Percentiles rank a stretch among this genome's conserved stretches.
Evolutionary conservation across 2,888 invertebrate species (phyloP).

Genomic region (Thera britannica): DNA sequence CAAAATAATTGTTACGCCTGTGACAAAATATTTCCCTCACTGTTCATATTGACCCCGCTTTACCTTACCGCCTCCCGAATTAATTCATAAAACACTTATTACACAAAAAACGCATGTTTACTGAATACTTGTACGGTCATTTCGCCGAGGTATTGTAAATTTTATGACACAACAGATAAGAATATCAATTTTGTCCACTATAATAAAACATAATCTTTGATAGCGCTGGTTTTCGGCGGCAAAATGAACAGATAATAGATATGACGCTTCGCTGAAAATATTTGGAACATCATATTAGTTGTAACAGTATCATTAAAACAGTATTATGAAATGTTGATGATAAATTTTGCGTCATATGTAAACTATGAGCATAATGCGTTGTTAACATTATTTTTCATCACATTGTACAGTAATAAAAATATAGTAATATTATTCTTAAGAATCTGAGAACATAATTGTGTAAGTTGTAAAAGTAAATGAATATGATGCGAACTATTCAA

Average conservation of each 20-base stretch:
- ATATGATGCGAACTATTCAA: no score
- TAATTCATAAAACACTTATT: conserved; percentile 45
- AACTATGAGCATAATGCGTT: no score
- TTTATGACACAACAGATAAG: conserved; percentile 73
- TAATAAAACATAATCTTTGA: conserved; percentile 59
- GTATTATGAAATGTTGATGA: background rate
- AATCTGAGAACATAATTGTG: no score
- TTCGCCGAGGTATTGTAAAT: conserved; percentile 68
- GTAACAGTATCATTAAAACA: background rate
- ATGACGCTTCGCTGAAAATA: conserved; percentile 30
- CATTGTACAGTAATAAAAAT: no score
- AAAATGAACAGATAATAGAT: conserved; percentile 66
- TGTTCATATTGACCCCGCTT: conserved; percentile 1
- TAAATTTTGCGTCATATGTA: no score
- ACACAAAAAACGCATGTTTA: conserved; percentile 69
- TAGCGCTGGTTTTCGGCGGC: conserved; percentile 58
- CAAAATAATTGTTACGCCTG: no score
- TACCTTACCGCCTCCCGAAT: conserved; percentile 26
- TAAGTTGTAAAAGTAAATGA: no score
- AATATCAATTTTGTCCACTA: conserved; percentile 72
- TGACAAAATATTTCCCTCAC: no score
- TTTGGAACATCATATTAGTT: conserved; percentile 14
- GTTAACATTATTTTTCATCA: no score
- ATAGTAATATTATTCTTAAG: no score
- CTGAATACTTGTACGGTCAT: conserved; percentile 69